These are phyloP conservation scores for Philypnodon macrostomus DNA, from an alignment of 2,797 vertebrate species.

Conservation along the genomic window DNA sequence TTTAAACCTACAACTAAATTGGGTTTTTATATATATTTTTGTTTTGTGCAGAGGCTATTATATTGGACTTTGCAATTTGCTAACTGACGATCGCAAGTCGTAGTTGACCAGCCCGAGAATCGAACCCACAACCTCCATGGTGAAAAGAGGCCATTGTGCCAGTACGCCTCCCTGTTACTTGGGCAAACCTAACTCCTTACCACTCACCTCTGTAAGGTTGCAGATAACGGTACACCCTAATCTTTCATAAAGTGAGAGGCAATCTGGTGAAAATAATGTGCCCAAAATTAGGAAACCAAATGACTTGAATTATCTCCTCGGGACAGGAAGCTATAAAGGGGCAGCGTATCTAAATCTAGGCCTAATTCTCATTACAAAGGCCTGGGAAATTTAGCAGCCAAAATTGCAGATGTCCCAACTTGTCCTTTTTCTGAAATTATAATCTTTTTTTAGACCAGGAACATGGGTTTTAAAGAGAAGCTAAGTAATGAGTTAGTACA, in stretches of 20 bases:
- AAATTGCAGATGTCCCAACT: constrained; percentile 8
- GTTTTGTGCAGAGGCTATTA: too few relatives aligned
- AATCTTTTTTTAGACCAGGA: constrained; percentile 4
- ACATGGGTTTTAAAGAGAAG: constrained; percentile 6
- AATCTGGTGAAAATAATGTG: constrained; percentile 10
- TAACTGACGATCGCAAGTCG: too few relatives aligned
- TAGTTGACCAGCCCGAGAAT: too few relatives aligned
- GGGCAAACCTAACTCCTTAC: too few relatives aligned
- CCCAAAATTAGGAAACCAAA: constrained; percentile 7
- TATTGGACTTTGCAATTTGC: too few relatives aligned
- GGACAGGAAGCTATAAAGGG: constrained; percentile 14
- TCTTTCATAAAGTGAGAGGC: not conserved
- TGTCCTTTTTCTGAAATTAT: not conserved
- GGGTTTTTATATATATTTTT: too few relatives aligned
- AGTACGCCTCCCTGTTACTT: too few relatives aligned
- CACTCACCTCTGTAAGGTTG: too few relatives aligned
- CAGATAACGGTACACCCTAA: constrained; percentile 10
- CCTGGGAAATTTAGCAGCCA: constrained; percentile 7
- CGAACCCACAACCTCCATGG: too few relatives aligned
- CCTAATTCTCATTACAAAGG: constrained; percentile 11
- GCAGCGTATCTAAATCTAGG: constrained; percentile 10
- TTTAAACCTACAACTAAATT: too few relatives aligned
- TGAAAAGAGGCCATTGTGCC: too few relatives aligned
- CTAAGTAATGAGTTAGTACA: not conserved
- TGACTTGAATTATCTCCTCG: constrained; percentile 12